Percentiles rank a stretch among this genome's conserved stretches.
phyloP scores from a whole-genome alignment of 2,797 vertebrate species.

The Gobio occitaniae region DNA sequence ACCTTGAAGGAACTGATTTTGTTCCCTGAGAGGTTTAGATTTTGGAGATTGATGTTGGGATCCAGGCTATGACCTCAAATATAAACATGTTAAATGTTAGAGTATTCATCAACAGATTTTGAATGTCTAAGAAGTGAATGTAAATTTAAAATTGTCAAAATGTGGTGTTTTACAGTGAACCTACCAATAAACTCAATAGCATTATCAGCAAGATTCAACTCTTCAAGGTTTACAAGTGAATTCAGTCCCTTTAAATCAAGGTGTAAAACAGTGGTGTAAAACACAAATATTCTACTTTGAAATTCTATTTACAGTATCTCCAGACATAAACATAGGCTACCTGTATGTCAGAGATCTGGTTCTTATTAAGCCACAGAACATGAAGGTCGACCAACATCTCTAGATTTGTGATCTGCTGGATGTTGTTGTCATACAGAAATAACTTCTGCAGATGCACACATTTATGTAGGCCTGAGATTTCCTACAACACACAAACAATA shows the following conservation, averaged over 20 bases:
- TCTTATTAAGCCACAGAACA: slow-evolving; percentile 85
- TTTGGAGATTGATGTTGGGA: slow-evolving; percentile 80
- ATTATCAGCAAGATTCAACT: slow-evolving; percentile 88
- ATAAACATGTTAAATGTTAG: slow-evolving; percentile 4
- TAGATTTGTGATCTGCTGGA: slow-evolving; percentile 79
- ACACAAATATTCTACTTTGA: background rate
- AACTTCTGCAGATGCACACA: slow-evolving; percentile 82
- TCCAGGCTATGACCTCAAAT: slow-evolving; percentile 79
- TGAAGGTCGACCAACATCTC: slow-evolving; percentile 75
- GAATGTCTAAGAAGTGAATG: background rate
- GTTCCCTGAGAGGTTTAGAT: slow-evolving; percentile 90
- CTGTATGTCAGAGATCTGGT: slow-evolving; percentile 81
- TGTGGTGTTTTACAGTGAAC: slow-evolving; percentile 52
- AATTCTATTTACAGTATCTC: background rate
- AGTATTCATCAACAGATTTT: background rate
- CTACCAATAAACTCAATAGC: slow-evolving; percentile 82
- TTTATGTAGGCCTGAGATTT: slow-evolving; percentile 79
- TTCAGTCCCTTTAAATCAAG: slow-evolving; percentile 76
- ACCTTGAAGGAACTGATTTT: slow-evolving; percentile 89
- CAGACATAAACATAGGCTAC: slow-evolving; percentile 60
- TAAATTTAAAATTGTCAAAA: background rate
- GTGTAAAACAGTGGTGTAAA: slow-evolving; percentile 16
- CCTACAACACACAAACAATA: slow-evolving; percentile 67
- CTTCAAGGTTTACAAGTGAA: slow-evolving; percentile 80
- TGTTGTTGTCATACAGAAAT: slow-evolving; percentile 85